Evolutionary conservation across 2,113 vertebrate genomes (phyloP).

Genomic region (Lethenteron camtschaticum): DNA sequence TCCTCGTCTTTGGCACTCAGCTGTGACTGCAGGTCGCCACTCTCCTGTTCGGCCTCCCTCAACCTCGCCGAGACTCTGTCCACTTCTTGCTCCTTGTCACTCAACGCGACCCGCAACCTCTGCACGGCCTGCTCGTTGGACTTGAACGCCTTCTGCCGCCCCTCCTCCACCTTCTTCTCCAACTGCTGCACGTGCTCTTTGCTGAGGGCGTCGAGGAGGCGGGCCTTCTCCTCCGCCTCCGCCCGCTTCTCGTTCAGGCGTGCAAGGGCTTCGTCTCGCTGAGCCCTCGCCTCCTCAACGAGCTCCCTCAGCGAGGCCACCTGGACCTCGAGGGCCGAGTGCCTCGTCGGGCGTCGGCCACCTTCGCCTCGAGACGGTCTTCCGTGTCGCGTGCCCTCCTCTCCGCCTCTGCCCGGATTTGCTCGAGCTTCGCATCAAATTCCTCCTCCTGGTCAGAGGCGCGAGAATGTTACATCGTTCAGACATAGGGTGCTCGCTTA

Average conservation of each 20-base stretch:
- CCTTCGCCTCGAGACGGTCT: slow-evolving; percentile 17
- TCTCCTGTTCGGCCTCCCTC: no score
- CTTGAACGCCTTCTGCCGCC: slow-evolving; percentile 10
- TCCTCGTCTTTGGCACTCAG: no score
- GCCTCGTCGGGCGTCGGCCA: slow-evolving; percentile 15
- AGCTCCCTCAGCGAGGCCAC: slow-evolving; percentile 19
- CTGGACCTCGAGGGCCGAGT: slow-evolving; percentile 15
- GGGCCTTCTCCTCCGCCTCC: neutral
- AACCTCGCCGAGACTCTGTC: no score
- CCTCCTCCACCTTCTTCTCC: slow-evolving; percentile 10
- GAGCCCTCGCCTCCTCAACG: slow-evolving; percentile 15
- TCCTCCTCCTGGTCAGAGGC: no score
- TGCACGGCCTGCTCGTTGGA: neutral
- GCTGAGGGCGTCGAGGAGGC: neutral
- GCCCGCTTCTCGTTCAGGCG: neutral
- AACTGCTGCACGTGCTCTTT: neutral
- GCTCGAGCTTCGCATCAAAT: no score
- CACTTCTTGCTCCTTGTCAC: no score
- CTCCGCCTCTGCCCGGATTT: no score
- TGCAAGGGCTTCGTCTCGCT: slow-evolving; percentile 3
- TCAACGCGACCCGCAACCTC: no score
- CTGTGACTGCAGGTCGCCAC: no score
- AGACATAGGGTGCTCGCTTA: no score
- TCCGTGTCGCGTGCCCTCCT: neutral
- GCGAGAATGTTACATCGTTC: no score